These are phyloP conservation scores for Drosophila lutescens DNA, from an alignment of 2,888 invertebrate genomes.

Conservation along the genomic window DNA sequence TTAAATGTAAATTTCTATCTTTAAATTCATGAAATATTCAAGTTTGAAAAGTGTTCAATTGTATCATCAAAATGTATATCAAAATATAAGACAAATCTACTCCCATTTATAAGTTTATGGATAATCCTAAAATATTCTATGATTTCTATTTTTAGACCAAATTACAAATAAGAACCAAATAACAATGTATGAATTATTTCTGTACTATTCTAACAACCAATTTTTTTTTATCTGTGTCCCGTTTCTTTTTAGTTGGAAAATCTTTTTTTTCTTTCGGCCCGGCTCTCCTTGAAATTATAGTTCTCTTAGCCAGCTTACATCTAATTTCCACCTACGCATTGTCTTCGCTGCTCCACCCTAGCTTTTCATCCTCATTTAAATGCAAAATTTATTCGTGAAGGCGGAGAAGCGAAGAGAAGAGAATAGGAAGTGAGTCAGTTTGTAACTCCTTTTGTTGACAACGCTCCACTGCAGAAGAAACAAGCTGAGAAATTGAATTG, in stretches of 20 bases:
- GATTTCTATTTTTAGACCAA: no score
- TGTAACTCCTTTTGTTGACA: constrained; percentile 69
- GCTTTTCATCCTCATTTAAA: constrained; percentile 60
- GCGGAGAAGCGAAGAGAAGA: constrained; percentile 13
- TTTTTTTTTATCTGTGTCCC: no score
- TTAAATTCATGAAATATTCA: no score
- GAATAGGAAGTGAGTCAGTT: constrained; percentile 46
- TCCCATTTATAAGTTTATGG: no score
- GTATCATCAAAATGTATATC: no score
- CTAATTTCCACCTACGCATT: constrained; percentile 68
- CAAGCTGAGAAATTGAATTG: constrained; percentile 68
- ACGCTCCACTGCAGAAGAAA: constrained; percentile 32
- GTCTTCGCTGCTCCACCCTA: constrained; percentile 13
- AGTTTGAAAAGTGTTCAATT: no score
- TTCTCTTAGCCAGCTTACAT: constrained; percentile 49
- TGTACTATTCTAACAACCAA: no score
- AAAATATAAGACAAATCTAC: no score
- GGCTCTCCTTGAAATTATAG: constrained; percentile 50
- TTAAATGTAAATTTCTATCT: no score
- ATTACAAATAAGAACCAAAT: no score
- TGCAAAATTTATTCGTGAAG: constrained; percentile 65
- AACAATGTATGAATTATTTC: no score
- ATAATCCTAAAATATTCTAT: no score
- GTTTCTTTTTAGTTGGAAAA: constrained; percentile 21
- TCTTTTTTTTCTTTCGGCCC: constrained; percentile 36